phyloP scores from a whole-genome alignment of 1,140 invertebrate genomes.

The Micrasema minimum region DNA sequence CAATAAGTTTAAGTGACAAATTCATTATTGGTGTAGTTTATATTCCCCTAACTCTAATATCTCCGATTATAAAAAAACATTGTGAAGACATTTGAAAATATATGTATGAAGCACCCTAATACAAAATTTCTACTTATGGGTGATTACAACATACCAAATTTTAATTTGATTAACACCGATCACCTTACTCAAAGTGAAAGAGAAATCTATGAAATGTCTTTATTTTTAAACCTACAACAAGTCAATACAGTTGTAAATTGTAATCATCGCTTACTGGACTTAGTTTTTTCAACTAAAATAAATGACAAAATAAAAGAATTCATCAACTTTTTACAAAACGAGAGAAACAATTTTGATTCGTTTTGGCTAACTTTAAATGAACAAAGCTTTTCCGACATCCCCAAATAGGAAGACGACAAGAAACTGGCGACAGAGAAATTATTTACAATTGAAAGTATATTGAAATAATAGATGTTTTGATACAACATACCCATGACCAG shows the following conservation, averaged over 20 bases:
- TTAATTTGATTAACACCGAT: neutral
- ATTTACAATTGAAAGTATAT: conserved; percentile 2
- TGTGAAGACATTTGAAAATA: neutral
- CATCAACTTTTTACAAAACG: neutral
- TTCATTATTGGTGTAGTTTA: neutral
- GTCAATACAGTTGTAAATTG: neutral
- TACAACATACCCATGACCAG: neutral
- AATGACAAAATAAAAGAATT: conserved; percentile 7
- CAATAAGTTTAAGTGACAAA: neutral
- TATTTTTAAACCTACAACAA: neutral
- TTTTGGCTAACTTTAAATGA: conserved; percentile 11
- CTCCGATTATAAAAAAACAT: neutral
- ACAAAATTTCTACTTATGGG: neutral
- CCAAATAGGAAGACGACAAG: neutral
- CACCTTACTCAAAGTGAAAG: neutral
- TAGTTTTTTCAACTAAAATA: too few relatives aligned
- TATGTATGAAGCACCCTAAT: neutral
- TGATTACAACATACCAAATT: conserved; percentile 1
- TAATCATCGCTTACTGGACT: neutral
- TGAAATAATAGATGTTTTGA: conserved; percentile 10
- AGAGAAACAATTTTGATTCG: neutral
- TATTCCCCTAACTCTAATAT: neutral
- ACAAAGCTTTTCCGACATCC: conserved; percentile 1
- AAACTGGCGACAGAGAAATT: conserved; percentile 3
- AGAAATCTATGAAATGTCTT: neutral